Evolutionary conservation across 1,140 invertebrate genomes (phyloP), one percentile per base, ranked within the genome.

Genomic region (Caerostris darwini): DNA sequence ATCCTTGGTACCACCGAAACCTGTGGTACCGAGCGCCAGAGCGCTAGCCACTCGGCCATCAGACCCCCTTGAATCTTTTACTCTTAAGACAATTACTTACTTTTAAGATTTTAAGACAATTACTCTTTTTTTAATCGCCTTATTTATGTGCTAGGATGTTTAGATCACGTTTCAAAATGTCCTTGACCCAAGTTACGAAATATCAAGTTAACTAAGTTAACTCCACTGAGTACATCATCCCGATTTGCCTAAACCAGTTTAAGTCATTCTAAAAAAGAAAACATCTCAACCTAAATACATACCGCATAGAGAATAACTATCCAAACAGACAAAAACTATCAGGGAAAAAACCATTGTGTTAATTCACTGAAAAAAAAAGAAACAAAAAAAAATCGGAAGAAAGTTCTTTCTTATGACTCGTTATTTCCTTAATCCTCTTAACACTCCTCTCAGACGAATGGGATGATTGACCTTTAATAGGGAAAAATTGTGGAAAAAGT

Each of bases 351-450:
- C 3, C 61, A 67, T n/a, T 67, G 14, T 7, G 14, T 53, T 71
- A 71, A 14, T 12, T 50, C 71, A 12, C 12, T 50, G 7, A 12
- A 53, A 77, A 77, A 12, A 12, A 17, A 64, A 64, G 3, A 64
- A 2, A 34, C 67, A 19, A 8, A 8, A n/a, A n/a, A 19, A 77
- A 77, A 77, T 77, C 71, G 71, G 71, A 77, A 77, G 71, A 77
- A 77, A 77, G 71, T 77, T 77, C 12, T 34, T 77, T 77, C 19
- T 53, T 77, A 77, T 77, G 34, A 2, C 71, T 50, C 6, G 53
- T 77, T 77, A 77, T 77, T 77, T 77, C 71, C 71, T 77, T 77
- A 77, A 77, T 77, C 71, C 50, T 77, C 69, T 77, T 77, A 12
- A 19, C 69, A 77, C 69, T 77, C 50, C 0, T 77, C 34, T 12